Conservation (phyloP, 2,888 invertebrate species). For the Thecophora atra region DNA sequence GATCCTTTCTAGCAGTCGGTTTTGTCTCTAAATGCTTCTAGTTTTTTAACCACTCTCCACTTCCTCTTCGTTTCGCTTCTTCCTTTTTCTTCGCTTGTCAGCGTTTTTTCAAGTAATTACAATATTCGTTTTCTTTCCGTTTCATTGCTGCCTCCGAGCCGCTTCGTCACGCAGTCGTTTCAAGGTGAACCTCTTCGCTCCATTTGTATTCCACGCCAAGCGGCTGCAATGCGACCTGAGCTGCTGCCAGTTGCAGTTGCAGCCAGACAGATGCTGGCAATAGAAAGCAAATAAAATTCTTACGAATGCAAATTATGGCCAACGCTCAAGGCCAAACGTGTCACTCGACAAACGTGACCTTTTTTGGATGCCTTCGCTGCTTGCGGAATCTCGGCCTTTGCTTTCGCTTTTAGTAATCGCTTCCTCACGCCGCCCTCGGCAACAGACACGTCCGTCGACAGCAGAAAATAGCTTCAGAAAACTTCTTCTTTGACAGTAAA, state of each 20-base stretch:
- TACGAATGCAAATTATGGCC: not conserved
- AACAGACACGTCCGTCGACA: no score
- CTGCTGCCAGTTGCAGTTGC: not conserved
- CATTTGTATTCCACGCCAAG: constrained; percentile 10
- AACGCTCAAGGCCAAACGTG: not conserved
- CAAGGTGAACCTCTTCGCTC: constrained; percentile 2
- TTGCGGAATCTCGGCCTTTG: no score
- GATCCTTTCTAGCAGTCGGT: no score
- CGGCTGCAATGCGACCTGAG: constrained; percentile 6
- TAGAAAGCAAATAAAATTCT: not conserved
- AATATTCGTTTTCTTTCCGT: not conserved
- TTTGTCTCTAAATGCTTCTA: no score
- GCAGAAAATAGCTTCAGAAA: no score
- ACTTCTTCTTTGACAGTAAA: no score
- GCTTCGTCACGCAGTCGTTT: not conserved
- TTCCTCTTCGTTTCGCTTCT: not conserved
- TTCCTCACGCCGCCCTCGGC: no score
- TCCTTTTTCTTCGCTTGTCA: not conserved
- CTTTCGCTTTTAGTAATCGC: no score
- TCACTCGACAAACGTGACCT: not conserved
- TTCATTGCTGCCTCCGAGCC: not conserved
- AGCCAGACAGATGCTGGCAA: not conserved
- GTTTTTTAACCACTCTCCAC: no score
- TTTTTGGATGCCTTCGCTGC: no score
- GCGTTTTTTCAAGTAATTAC: not conserved